These are phyloP conservation scores for Cephus runcator DNA, from an alignment of 2,888 invertebrate genomes.

Conservation along the genomic window DNA sequence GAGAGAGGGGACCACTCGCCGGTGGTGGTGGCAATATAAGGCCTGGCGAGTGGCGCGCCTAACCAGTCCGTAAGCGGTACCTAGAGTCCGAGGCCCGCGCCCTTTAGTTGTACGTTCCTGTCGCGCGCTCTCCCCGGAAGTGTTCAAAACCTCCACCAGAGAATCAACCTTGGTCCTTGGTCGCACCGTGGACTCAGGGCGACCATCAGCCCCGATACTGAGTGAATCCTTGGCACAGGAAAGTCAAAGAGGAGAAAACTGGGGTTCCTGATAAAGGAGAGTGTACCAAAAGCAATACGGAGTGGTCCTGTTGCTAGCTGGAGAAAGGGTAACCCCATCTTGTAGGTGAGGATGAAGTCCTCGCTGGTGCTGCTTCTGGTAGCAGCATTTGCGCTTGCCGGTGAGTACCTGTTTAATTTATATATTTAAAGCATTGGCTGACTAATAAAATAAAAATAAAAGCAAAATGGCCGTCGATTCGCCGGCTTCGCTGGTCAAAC, in stretches of 20 bases:
- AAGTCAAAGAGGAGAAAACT: constrained; percentile 12
- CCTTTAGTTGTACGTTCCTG: constrained; percentile 11
- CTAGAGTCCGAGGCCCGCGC: constrained; percentile 23
- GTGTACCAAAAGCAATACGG: constrained; percentile 33
- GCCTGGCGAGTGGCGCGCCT: constrained; percentile 53
- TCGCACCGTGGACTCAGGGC: neutral
- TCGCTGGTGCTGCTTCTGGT: constrained; percentile 55
- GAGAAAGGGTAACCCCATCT: constrained; percentile 1
- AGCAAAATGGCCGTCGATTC: too few relatives aligned
- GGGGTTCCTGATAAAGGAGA: constrained; percentile 7
- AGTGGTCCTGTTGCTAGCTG: constrained; percentile 10
- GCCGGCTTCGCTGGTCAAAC: neutral
- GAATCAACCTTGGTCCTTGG: neutral
- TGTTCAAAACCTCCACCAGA: constrained; percentile 9
- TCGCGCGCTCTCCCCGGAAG: constrained; percentile 20
- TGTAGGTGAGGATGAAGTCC: constrained; percentile 52
- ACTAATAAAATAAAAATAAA: too few relatives aligned
- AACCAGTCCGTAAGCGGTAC: constrained; percentile 62
- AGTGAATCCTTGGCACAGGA: neutral
- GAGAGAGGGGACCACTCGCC: constrained; percentile 36
- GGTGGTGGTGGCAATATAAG: constrained; percentile 64
- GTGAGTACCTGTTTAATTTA: constrained; percentile 45
- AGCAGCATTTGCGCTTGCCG: constrained; percentile 50
- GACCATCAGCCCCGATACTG: neutral
- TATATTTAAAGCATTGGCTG: neutral